Percentiles rank a stretch among this genome's conserved stretches.
These are phyloP conservation scores for Neuroterus valhalla DNA, from an alignment of 1,140 invertebrate species.

Conservation along the genomic window DNA sequence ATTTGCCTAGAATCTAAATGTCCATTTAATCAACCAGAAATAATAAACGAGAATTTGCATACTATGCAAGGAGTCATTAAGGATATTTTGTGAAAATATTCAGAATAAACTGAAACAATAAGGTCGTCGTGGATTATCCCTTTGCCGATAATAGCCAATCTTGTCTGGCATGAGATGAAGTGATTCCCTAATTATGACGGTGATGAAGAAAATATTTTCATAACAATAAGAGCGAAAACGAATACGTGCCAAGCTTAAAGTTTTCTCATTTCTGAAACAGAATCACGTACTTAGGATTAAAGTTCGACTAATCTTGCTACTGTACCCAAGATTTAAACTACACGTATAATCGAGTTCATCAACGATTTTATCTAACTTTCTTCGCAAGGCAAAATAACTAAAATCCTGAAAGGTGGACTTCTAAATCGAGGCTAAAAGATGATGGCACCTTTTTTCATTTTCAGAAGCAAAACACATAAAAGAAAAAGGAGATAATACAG, in stretches of 20 bases:
- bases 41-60: too few relatives aligned
- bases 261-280: neutral
- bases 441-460: too few relatives aligned
- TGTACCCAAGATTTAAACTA: neutral
- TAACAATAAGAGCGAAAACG: neutral
- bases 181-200: neutral
- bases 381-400: neutral
- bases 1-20: too few relatives aligned
- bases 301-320: neutral
- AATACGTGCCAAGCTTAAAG: neutral
- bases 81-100: too few relatives aligned
- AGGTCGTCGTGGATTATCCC: constrained; percentile 43
- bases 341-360: neutral
- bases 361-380: constrained; percentile 1
- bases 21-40: too few relatives aligned
- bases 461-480: too few relatives aligned
- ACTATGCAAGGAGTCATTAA: too few relatives aligned
- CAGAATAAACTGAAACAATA: constrained; percentile 13
- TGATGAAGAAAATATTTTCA: neutral
- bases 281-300: neutral
- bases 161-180: too few relatives aligned
- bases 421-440: too few relatives aligned
- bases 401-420: too few relatives aligned
- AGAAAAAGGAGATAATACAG: too few relatives aligned
- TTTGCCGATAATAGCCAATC: constrained; percentile 28